A percentile compares a stretch with the other conserved stretches of the same genome.
Evolutionary conservation across 2,113 vertebrate species (phyloP).

Genomic region (Etia nguti): DNA sequence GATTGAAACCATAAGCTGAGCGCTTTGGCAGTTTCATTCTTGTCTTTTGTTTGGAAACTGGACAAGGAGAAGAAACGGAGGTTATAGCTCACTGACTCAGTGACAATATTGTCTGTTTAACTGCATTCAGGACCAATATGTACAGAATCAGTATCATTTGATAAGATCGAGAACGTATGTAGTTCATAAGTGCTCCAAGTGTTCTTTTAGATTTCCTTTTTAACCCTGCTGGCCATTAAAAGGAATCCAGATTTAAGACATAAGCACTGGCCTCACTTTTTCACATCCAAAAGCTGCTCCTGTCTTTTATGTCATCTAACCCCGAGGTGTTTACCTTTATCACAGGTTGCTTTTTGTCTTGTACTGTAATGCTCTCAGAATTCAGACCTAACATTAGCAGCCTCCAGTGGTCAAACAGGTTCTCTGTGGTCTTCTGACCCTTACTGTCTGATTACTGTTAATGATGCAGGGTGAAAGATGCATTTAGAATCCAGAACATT

Average conservation of each 20-base stretch:
- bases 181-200: background rate
- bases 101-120: fast-evolving
- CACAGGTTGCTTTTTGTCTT: fast-evolving
- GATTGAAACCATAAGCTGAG: background rate
- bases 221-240: background rate
- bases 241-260: background rate
- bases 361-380: background rate
- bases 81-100: background rate
- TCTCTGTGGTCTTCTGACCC: background rate
- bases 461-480: background rate
- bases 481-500: background rate
- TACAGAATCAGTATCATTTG: fast-evolving
- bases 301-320: fast-evolving
- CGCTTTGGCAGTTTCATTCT: background rate
- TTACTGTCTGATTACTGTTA: background rate
- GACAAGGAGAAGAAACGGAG: background rate
- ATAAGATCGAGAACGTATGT: fast-evolving
- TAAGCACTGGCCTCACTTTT: background rate
- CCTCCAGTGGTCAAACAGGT: background rate
- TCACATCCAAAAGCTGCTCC: background rate
- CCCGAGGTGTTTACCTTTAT: fast-evolving
- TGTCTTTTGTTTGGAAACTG: fast-evolving
- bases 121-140: background rate
- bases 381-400: background rate
- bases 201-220: fast-evolving